Conservation (phyloP, 2,888 invertebrate species). For the Lasioglossum calceatum region DNA sequence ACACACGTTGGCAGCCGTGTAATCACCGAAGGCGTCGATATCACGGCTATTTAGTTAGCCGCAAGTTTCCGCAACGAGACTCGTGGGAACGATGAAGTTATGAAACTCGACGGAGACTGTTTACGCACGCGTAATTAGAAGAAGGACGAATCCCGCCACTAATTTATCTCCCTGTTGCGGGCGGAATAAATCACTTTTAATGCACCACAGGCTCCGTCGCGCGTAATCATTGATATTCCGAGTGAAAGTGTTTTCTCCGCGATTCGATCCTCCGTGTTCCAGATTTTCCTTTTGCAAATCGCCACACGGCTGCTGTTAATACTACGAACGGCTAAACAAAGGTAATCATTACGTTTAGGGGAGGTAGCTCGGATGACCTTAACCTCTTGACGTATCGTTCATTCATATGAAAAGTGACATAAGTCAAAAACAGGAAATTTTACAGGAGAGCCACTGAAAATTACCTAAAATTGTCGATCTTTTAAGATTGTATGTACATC, state of each 20-base stretch:
- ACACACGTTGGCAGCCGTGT: slow-evolving; percentile 34
- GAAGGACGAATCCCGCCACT: slow-evolving; percentile 32
- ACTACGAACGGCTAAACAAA: too few relatives aligned
- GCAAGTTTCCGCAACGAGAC: neutral
- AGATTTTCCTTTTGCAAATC: neutral
- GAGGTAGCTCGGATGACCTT: too few relatives aligned
- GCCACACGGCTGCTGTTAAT: neutral
- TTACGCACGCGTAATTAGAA: slow-evolving; percentile 47
- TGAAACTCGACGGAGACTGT: slow-evolving; percentile 38
- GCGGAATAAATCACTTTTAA: slow-evolving; percentile 41
- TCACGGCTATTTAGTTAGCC: slow-evolving; percentile 12
- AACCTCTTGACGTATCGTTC: too few relatives aligned
- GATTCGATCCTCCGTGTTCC: slow-evolving; percentile 15
- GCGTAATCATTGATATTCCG: slow-evolving; percentile 26
- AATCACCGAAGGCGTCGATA: slow-evolving; percentile 39
- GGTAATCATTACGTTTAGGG: too few relatives aligned
- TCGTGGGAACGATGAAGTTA: slow-evolving; percentile 28
- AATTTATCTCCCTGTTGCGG: slow-evolving; percentile 37
- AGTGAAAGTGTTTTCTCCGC: slow-evolving; percentile 25
- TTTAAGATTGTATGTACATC: too few relatives aligned
- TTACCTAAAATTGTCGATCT: too few relatives aligned
- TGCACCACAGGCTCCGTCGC: slow-evolving; percentile 10
- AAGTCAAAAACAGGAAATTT: too few relatives aligned
- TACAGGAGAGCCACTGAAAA: too few relatives aligned
- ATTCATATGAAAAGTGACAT: too few relatives aligned